Evolutionary conservation across 2,113 vertebrate genomes (phyloP).

Genomic region (Phrynocephalus versicolor): DNA sequence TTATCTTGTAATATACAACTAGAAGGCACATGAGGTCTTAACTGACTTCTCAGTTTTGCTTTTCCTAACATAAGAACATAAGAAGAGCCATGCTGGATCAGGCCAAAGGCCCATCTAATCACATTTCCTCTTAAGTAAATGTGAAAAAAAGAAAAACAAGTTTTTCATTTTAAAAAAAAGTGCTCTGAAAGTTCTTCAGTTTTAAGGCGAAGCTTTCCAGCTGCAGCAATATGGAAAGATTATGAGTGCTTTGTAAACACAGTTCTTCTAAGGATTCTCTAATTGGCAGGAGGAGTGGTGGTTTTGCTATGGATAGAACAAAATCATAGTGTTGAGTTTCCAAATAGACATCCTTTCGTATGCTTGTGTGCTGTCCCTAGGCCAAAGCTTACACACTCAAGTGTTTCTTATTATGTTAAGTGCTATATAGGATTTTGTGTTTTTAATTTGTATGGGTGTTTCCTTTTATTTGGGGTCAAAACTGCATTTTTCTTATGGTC

Average conservation of each 20-base stretch:
- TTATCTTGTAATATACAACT: too few species aligned
- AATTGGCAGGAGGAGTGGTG: conserved; percentile 42
- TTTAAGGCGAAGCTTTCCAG: neutral
- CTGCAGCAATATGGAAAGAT: conserved; percentile 5
- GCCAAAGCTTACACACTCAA: conserved; percentile 21
- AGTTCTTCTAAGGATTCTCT: conserved; percentile 45
- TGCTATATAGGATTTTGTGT: conserved; percentile 5
- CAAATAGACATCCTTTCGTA: conserved; percentile 50
- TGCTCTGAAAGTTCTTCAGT: neutral
- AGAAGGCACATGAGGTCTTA: neutral
- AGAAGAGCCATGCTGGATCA: too few species aligned
- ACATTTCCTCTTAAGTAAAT: neutral
- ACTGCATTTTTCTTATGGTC: neutral
- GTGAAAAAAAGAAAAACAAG: neutral
- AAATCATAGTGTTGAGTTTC: conserved; percentile 51
- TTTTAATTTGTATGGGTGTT: conserved; percentile 14
- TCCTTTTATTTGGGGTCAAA: conserved; percentile 20
- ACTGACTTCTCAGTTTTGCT: neutral
- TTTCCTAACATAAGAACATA: too few species aligned
- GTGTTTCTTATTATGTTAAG: conserved; percentile 18
- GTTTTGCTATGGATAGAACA: conserved; percentile 53
- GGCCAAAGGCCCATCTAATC: too few species aligned
- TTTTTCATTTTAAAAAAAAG: neutral
- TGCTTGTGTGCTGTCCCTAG: conserved; percentile 19
- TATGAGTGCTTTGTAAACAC: conserved; percentile 21